Percentiles rank a stretch among this genome's conserved stretches.
phyloP scores from a whole-genome alignment of 2,888 invertebrate species.

The Malacosoma neustria region DNA sequence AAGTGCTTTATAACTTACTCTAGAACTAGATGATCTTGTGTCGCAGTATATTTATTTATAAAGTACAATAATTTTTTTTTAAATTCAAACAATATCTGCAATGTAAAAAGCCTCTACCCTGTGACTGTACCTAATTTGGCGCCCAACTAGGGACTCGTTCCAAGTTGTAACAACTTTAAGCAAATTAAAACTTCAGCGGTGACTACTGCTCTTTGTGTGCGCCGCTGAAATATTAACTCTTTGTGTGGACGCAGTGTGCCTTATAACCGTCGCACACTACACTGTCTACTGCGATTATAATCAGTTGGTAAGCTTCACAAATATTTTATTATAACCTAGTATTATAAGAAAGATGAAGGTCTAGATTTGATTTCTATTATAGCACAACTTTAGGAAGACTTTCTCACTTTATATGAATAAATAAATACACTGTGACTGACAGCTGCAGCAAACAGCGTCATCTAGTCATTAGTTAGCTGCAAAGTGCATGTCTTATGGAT shows the following conservation, averaged over 20 bases:
- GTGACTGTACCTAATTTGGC: conserved; percentile 64
- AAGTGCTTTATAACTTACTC: too few species aligned
- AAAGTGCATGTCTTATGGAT: too few species aligned
- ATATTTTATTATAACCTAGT: too few species aligned
- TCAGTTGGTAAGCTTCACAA: too few species aligned
- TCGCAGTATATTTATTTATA: background rate
- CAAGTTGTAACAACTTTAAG: conserved; percentile 71
- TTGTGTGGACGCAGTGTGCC: conserved; percentile 62
- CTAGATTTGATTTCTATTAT: too few species aligned
- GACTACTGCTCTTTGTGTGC: conserved; percentile 66
- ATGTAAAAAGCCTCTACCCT: conserved; percentile 2
- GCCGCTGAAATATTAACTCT: conserved; percentile 70
- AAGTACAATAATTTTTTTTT: background rate
- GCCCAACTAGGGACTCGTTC: conserved; percentile 64
- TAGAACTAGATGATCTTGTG: too few species aligned
- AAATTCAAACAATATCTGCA: conserved; percentile 3
- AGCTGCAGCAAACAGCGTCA: too few species aligned
- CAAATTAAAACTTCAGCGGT: conserved; percentile 69
- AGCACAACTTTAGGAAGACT: too few species aligned
- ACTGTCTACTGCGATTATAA: background rate
- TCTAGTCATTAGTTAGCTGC: too few species aligned
- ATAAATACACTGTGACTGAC: too few species aligned
- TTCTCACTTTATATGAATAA: too few species aligned
- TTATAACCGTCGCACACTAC: conserved; percentile 24
- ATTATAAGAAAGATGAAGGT: too few species aligned